Evolutionary conservation across 2,888 invertebrate genomes (phyloP), one percentile per base, ranked within the genome.

Genomic region (Drosophila subquinaria): DNA sequence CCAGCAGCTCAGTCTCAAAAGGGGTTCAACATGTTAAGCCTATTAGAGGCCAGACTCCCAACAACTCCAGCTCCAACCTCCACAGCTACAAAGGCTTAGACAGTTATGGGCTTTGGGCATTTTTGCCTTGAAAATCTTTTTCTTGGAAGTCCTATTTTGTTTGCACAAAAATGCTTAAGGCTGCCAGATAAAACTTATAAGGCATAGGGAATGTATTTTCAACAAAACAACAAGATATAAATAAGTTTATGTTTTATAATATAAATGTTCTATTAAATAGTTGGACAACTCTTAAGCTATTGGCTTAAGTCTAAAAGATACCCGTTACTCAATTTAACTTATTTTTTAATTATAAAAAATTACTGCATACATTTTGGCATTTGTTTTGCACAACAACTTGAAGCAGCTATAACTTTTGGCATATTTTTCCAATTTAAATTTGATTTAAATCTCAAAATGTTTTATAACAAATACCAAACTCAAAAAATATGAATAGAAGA

Each of bases 1-100:
- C 67, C 62, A 53, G 55, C 60, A 30, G 4, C 27, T 15, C 20
- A 30, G 15, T 23, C 20, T 20, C 55, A 53, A 59, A 61, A 11
- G 23, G 69, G 64, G 69, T 59, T 76, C 64, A 65, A 68, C 57
- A 57, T 45, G 52, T 47, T 69, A 76, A 76, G 73, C 76, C 65
- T 73, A 69, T 76, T 76, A 76, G 30, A 40, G 51, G 42, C 72
- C 45, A 51, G 73, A 42, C 59, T 51, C 42, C 42, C 43, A 36
- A 51, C 36, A 23, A 35, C 11, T 20, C 35, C 35, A 38, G 27
- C 27, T 40, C 23, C 27, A 15, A 30, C 53, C 33, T 33, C 48
- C 35, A 45, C 59, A 48, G 10, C 48, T 13, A 27, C 27, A 65
- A 35, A 23, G 53, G 45, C 59, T 73, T 62, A 55, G 52, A 30